Percentiles rank a stretch among this genome's conserved stretches.
Conservation (phyloP, 2,888 invertebrate species). For the Linhomoeus sp. region DNA sequence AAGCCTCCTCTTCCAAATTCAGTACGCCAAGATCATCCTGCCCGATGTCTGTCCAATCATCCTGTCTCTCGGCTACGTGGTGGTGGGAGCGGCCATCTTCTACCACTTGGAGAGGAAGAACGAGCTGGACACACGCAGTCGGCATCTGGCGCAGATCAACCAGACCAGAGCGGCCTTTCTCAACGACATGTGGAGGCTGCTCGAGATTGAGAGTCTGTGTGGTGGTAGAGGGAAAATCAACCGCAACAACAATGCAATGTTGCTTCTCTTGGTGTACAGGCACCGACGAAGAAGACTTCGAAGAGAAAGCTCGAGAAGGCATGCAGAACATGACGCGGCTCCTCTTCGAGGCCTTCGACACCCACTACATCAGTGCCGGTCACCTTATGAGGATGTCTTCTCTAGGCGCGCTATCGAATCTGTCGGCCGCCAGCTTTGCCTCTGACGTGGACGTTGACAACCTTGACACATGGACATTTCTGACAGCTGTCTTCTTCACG, state of each 20-base stretch:
- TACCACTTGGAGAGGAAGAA: neutral
- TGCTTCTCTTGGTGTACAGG: too few species aligned
- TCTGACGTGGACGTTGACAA: neutral
- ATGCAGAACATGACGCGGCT: constrained; percentile 22
- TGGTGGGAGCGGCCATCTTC: constrained; percentile 12
- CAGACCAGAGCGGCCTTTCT: constrained; percentile 15
- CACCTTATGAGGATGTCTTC: constrained; percentile 9
- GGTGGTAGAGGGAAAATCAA: too few species aligned
- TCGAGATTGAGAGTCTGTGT: too few species aligned
- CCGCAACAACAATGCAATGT: too few species aligned
- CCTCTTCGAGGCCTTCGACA: constrained; percentile 26
- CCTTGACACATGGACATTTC: constrained; percentile 19
- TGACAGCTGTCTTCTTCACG: constrained; percentile 25
- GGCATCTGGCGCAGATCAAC: constrained; percentile 13
- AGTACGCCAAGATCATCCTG: constrained; percentile 26
- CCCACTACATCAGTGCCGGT: constrained; percentile 19
- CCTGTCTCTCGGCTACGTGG: constrained; percentile 23
- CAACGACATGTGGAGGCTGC: constrained; percentile 15
- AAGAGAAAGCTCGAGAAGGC: constrained; percentile 13
- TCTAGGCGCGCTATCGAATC: too few species aligned
- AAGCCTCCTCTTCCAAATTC: too few species aligned
- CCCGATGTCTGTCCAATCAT: constrained; percentile 26
- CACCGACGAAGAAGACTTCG: neutral
- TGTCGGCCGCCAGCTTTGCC: too few species aligned
- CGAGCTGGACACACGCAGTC: constrained; percentile 8